Base-by-base conservation (phyloP, 2,113 vertebrate genomes). In the Eolophus roseicapilla region DNA sequence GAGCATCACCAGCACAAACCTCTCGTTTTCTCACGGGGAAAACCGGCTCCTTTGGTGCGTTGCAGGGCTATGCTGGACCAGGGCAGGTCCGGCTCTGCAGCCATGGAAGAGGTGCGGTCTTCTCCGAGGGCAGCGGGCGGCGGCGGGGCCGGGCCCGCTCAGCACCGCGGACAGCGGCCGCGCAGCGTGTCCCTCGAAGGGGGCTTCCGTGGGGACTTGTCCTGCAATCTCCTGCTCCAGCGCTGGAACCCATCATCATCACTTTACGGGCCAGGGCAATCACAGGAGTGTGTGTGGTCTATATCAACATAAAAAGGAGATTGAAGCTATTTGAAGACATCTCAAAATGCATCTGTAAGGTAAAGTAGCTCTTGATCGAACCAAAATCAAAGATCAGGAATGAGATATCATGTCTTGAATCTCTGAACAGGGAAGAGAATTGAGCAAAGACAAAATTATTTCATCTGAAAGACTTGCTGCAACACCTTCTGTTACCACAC, bases 161-260 rank as follows among this genome's bases (percentile, higher is more conserved):
- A 96, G 95, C 93, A 96, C 95, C 95, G 91, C 85, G 95, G 95
- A 96, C 93, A 96, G 95, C 95, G 93, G 69, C 95, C 47, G 73
- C 41, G 33, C 33, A n/a, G 33, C 6, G 4, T 2, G 33, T 23
- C 9, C 13, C 53, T 0, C 4, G 24, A 55, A 19, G 46, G 57
- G 44, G 55, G 29, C 18, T n/a, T 46, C 57, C 6, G 4, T 24
- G 57, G 57, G 33, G 57, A 13, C 57, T 59, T 10, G 57, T 5
- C 33, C 33, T 9, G 57, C 33, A 59, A 35, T 3, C 57, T 59
- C 33, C n/a, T 21, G n/a, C 33, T 39, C 7, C 3, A 6, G 11
- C 4, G 6, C 17, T 8, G 28, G 57, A 24, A 35, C 13, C 33
- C 57, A 35, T 35, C 57, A 59, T 24, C 57, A 16, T 16, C 57